phyloP scores from a whole-genome alignment of 2,113 vertebrate species.

The Synchiropus splendidus region DNA sequence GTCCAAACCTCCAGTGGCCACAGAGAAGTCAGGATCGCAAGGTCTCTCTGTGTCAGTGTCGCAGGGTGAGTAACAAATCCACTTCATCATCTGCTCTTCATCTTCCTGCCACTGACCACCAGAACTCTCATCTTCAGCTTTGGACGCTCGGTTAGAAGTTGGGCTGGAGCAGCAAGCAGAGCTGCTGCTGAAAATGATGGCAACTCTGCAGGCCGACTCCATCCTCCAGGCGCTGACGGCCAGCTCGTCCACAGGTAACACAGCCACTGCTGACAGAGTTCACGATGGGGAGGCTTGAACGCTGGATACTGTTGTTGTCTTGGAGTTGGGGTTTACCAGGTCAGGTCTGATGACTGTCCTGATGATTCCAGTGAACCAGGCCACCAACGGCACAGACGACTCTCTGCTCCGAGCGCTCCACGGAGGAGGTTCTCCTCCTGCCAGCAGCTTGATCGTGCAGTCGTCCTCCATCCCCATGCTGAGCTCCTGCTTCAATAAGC shows the following conservation, averaged over 20 bases:
- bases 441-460: slow-evolving; percentile 73
- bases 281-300: too few species aligned
- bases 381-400: slow-evolving; percentile 90
- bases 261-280: too few species aligned
- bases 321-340: too few species aligned
- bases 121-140: slow-evolving; percentile 60
- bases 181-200: slow-evolving; percentile 99
- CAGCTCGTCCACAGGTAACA: slow-evolving; percentile 79
- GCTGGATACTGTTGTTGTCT: too few species aligned
- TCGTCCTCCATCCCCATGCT: slow-evolving; percentile 92
- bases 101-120: neutral
- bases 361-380: slow-evolving; percentile 72
- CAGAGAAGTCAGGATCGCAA: slow-evolving; percentile 89
- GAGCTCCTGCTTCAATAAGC: slow-evolving; percentile 96
- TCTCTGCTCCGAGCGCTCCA: slow-evolving; percentile 85
- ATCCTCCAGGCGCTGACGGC: slow-evolving; percentile 93
- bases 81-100: neutral
- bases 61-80: slow-evolving; percentile 73
- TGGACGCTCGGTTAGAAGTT: slow-evolving; percentile 94
- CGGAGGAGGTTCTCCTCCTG: slow-evolving; percentile 67
- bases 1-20: slow-evolving; percentile 80
- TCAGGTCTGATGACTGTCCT: too few species aligned
- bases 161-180: slow-evolving; percentile 97
- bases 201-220: slow-evolving; percentile 93
- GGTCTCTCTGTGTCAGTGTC: slow-evolving; percentile 91